These are phyloP conservation scores for Branchellion lobata DNA, from an alignment of 2,888 invertebrate species.

Conservation along the genomic window DNA sequence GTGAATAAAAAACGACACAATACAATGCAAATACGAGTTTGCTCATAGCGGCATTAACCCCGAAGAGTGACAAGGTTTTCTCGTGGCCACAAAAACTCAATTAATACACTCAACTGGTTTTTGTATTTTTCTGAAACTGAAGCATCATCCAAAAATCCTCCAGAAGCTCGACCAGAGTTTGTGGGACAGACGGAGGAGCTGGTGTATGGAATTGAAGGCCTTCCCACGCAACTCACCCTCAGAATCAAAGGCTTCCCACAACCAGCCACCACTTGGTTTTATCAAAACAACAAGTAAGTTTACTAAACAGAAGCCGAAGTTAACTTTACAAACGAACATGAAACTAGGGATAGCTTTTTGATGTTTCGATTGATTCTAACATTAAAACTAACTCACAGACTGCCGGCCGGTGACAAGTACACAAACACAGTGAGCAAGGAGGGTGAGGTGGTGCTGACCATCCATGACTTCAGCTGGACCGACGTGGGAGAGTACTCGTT, in stretches of 20 bases:
- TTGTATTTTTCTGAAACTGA: too few relatives aligned
- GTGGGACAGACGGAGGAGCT: constrained; percentile 77
- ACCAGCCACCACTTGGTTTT: constrained; percentile 85
- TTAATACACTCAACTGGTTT: too few relatives aligned
- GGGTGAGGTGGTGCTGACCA: constrained; percentile 63
- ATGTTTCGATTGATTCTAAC: too few relatives aligned
- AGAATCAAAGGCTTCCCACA: constrained; percentile 94
- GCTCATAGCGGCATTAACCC: too few relatives aligned
- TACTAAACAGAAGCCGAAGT: too few relatives aligned
- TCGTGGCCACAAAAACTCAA: too few relatives aligned
- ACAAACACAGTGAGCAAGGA: constrained; percentile 65
- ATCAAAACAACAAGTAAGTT: constrained; percentile 58
- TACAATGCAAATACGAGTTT: too few relatives aligned
- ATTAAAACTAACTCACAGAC: too few relatives aligned
- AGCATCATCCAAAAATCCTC: too few relatives aligned
- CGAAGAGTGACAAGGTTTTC: too few relatives aligned
- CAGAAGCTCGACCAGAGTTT: constrained; percentile 51
- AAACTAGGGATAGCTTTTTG: too few relatives aligned
- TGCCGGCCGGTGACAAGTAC: constrained; percentile 53
- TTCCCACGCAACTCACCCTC: constrained; percentile 85
- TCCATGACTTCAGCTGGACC: constrained; percentile 65
- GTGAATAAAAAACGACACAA: too few relatives aligned
- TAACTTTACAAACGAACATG: background rate
- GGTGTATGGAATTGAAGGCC: constrained; percentile 87
- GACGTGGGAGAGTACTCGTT: constrained; percentile 94